These are phyloP conservation scores for Sceloporus tristichus DNA, from an alignment of 2,113 vertebrate species.

Conservation along the genomic window DNA sequence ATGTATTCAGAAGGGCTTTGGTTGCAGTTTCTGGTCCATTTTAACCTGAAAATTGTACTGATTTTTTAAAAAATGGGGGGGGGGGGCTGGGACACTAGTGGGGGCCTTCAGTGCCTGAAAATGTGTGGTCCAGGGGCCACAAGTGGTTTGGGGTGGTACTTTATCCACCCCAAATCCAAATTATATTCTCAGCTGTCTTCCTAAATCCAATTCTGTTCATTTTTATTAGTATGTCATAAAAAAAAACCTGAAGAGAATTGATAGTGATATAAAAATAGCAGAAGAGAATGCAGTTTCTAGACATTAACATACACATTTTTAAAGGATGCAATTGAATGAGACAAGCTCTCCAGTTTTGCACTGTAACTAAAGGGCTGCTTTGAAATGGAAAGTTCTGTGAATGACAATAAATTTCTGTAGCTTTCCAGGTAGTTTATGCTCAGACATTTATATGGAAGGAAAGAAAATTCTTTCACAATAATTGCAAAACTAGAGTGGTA, in stretches of 20 bases:
- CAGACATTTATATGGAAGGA: background rate
- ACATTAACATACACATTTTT: constrained; percentile 51
- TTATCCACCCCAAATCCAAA: too few relatives aligned
- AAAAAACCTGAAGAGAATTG: background rate
- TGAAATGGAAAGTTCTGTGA: constrained; percentile 3
- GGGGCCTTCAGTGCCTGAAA: too few relatives aligned
- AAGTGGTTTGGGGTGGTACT: too few relatives aligned
- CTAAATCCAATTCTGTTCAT: too few relatives aligned
- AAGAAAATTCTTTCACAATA: constrained; percentile 49
- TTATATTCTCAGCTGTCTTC: too few relatives aligned
- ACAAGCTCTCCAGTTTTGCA: constrained; percentile 31
- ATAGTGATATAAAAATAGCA: constrained; percentile 18
- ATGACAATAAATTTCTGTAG: background rate
- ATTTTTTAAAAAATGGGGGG: too few relatives aligned
- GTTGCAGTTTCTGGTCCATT: too few relatives aligned
- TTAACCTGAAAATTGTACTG: too few relatives aligned
- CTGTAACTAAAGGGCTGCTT: constrained; percentile 49
- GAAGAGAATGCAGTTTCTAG: constrained; percentile 36
- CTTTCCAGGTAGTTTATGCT: constrained; percentile 14
- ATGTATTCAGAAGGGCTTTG: too few relatives aligned
- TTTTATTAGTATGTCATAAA: too few relatives aligned
- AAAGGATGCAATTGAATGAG: background rate
- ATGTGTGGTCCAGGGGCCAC: too few relatives aligned
- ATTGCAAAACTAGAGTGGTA: constrained; percentile 50
- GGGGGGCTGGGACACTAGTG: too few relatives aligned